phyloP scores from a whole-genome alignment of 2,888 invertebrate species.

The Cryptocephalus moraei region DNA sequence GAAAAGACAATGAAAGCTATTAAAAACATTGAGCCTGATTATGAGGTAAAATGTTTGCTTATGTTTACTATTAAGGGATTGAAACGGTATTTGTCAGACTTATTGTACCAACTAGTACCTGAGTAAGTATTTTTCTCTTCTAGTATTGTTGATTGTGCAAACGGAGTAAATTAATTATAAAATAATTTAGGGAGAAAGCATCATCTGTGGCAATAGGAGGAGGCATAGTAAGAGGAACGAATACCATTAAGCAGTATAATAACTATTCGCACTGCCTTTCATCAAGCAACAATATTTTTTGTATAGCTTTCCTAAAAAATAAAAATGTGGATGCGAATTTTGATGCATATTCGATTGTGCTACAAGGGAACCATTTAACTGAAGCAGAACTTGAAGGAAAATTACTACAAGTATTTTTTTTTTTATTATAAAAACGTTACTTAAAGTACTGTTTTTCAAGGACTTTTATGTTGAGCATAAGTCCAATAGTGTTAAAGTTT shows the following conservation, averaged over 20 bases:
- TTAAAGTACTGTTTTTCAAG: too few relatives aligned
- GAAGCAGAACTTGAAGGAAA: conserved; percentile 23
- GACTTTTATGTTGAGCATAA: background rate
- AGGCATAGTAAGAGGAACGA: conserved; percentile 23
- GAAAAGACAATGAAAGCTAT: conserved; percentile 14
- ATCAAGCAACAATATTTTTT: conserved; percentile 19
- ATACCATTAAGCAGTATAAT: conserved; percentile 16
- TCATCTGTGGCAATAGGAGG: conserved; percentile 25
- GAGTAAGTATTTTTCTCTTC: conserved; percentile 15
- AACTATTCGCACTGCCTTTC: conserved; percentile 10
- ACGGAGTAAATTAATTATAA: background rate
- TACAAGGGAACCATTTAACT: conserved; percentile 21
- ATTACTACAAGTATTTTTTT: conserved; percentile 19
- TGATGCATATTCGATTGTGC: conserved; percentile 26
- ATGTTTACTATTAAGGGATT: conserved; percentile 20
- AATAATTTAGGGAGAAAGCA: conserved; percentile 16
- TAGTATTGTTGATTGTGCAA: background rate
- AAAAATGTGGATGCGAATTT: conserved; percentile 18
- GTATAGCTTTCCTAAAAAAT: conserved; percentile 23
- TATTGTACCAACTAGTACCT: conserved; percentile 19
- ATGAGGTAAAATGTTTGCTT: conserved; percentile 23
- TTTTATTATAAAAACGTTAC: conserved; percentile 1
- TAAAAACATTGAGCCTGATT: conserved; percentile 16
- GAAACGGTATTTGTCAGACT: conserved; percentile 15
- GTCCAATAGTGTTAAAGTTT: background rate